These are phyloP conservation scores for Sander lucioperca DNA, from an alignment of 2,113 vertebrate genomes.

Conservation along the genomic window DNA sequence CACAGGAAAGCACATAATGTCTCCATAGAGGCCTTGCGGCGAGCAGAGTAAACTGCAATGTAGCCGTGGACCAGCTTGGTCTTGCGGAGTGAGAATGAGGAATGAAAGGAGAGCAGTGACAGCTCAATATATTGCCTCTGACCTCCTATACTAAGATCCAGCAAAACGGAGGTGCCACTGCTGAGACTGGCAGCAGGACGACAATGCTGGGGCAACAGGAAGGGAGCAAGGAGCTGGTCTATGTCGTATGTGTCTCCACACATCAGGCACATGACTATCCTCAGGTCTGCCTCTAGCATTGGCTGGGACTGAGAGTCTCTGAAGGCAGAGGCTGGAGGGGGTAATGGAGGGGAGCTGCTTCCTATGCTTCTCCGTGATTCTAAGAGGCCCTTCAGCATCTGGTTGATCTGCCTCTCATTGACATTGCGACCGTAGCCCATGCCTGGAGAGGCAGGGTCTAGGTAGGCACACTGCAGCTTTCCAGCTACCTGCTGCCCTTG, in stretches of 20 bases:
- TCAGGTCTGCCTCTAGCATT: constrained; percentile 87
- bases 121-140: constrained; percentile 90
- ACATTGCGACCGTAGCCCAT: constrained; percentile 92
- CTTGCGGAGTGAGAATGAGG: constrained; percentile 92
- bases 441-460: constrained; percentile 92
- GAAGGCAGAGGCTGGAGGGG: constrained; percentile 81
- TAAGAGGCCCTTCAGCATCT: constrained; percentile 90
- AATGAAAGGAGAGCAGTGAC: constrained; percentile 93
- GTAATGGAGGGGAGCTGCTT: constrained; percentile 81
- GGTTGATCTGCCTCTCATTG: constrained; percentile 93
- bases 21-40: constrained; percentile 92
- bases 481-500: constrained; percentile 94
- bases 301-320: constrained; percentile 87
- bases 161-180: constrained; percentile 87
- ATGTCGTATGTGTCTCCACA: constrained; percentile 91
- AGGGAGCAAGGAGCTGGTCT: constrained; percentile 91
- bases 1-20: constrained; percentile 94
- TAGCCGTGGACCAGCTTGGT: constrained; percentile 94
- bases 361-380: constrained; percentile 89
- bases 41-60: constrained; percentile 93
- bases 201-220: constrained; percentile 90
- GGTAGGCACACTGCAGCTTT: constrained; percentile 91
- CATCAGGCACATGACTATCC: constrained; percentile 95
- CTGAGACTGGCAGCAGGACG: constrained; percentile 83
- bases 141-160: constrained; percentile 88